Conservation (phyloP, 2,113 vertebrate species). For the Pterocles gutturalis region DNA sequence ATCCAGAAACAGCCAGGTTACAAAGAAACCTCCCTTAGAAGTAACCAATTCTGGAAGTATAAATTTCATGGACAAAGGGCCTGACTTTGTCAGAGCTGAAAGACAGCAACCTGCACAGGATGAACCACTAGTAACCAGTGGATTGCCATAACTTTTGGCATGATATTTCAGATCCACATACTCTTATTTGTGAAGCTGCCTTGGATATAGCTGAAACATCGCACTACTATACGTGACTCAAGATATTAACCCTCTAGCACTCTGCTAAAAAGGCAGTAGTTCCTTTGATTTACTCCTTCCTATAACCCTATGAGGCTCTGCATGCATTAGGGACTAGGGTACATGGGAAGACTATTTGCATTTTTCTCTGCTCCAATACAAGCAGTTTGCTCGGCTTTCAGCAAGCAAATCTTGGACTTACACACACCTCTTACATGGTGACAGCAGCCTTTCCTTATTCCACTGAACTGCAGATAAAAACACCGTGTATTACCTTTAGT, state of each 20-base stretch:
- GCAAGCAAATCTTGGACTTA: neutral
- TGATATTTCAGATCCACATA: neutral
- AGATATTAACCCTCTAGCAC: neutral
- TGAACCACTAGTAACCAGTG: neutral
- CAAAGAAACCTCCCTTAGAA: neutral
- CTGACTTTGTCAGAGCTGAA: neutral
- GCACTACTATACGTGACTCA: neutral
- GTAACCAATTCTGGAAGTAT: neutral
- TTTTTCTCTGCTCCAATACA: neutral
- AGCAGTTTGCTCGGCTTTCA: neutral
- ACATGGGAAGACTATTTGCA: neutral
- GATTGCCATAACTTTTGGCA: neutral
- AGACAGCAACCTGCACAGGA: neutral
- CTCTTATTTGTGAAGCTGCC: neutral
- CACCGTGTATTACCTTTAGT: neutral
- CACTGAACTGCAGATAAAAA: neutral
- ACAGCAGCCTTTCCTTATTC: neutral
- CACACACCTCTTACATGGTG: neutral
- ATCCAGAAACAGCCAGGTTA: neutral
- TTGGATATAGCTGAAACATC: neutral
- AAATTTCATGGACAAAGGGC: neutral
- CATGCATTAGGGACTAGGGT: neutral
- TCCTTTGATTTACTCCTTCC: neutral
- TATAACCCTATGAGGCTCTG: neutral
- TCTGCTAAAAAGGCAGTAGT: neutral